Evolutionary conservation across 1,140 invertebrate species (phyloP), one percentile per base, ranked within the genome.

Genomic region (Heliconius hewitsoni): DNA sequence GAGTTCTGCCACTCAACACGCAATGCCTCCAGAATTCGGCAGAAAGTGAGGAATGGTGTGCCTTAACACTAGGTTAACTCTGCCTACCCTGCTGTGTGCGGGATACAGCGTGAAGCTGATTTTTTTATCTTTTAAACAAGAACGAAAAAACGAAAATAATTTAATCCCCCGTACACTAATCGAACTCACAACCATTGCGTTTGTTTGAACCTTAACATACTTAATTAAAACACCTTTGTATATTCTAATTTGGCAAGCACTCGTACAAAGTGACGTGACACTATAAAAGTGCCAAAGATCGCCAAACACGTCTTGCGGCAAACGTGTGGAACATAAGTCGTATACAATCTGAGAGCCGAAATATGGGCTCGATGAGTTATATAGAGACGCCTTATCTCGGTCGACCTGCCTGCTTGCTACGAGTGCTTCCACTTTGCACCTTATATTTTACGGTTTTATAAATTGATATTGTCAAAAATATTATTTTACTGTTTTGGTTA

Each of bases 321-420:
- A 74, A 81, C 80, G 80, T 84, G 84, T 82, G 78, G 82, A 78
- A 78, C 80, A 85, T 84, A 85, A 84, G 84, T 85, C 79, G 73
- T 79, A 74, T 84, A 84, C 84, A 85, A 84, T 84, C 84, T 83
- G 80, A 84, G 80, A 78, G 74, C 76, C 81, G 74, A 85, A 84
- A 84, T 86, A 84, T 86, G 83, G 84, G 77, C 27, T 73, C 82
- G 81, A 84, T 83, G 84, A 85, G 80, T 83, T 85, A 85, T 85
- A 80, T 81, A 81, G 78, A 82, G 76, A 78, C 73, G 76, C 77
- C 80, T 84, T 85, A 85, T 85, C 84, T 82, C 73, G 71, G 57
- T 76, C 80, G 77, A 81, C 82, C 78, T 80, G 80, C 74, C 84
- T 76, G 74, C 37, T 66, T 66, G 9, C 27, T 74, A 72, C 60